Percentiles rank a stretch among this genome's conserved stretches.
Evolutionary conservation across 1,140 invertebrate species (phyloP).

Genomic region (Sitobion miscanthi): DNA sequence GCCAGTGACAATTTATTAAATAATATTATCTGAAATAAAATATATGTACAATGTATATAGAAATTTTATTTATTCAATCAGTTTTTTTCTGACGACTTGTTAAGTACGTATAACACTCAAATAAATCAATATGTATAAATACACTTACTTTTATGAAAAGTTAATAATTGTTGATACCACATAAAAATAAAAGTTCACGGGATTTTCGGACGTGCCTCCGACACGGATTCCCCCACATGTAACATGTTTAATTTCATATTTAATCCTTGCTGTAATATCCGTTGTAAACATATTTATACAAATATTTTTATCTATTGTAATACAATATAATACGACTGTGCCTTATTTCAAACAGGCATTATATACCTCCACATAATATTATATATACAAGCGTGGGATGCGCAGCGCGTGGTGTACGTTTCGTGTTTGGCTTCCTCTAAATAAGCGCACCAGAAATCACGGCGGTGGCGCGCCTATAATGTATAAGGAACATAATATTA

Average conservation of each 20-base stretch:
- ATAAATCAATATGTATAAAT: neutral
- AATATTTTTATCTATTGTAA: constrained; percentile 18
- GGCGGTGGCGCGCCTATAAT: constrained; percentile 11
- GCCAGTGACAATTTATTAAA: neutral
- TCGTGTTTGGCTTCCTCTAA: constrained; percentile 5
- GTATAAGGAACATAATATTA: neutral
- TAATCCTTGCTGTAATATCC: no score
- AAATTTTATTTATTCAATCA: neutral
- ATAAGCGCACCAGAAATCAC: neutral
- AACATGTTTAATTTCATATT: neutral
- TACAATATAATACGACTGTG: neutral
- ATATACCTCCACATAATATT: constrained; percentile 16
- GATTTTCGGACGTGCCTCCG: constrained; percentile 4
- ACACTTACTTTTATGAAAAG: neutral
- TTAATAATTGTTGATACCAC: neutral
- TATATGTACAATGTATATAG: neutral
- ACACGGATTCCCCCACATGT: neutral
- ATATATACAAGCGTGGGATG: neutral
- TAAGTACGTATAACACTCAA: neutral
- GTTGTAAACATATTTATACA: neutral
- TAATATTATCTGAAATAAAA: neutral
- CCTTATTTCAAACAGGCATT: neutral
- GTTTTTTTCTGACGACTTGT: neutral
- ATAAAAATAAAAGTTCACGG: neutral
- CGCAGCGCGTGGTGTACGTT: neutral